A percentile compares a stretch with the other conserved stretches of the same genome.
Conservation (phyloP, 2,888 invertebrate genomes). For the Chrysolina americana region DNA sequence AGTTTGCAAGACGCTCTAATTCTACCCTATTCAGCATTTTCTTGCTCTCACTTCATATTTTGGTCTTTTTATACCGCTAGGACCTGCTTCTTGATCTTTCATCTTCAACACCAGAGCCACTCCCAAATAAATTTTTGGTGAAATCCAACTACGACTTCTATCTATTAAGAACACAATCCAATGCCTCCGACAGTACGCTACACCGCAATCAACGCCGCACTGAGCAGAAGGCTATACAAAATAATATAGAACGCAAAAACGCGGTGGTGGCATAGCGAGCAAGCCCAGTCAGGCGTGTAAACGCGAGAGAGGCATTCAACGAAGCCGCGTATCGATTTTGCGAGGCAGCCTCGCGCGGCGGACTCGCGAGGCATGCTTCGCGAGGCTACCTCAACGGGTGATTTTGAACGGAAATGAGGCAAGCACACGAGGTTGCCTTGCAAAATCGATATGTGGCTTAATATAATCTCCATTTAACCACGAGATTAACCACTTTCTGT, state of each 20-base stretch:
- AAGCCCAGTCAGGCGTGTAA: conserved; percentile 4
- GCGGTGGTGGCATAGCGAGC: background rate
- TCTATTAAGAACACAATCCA: background rate
- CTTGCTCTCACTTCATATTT: background rate
- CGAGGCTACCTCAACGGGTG: too few relatives aligned
- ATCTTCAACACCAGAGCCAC: background rate
- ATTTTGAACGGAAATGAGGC: too few relatives aligned
- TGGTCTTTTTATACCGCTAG: background rate
- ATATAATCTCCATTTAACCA: too few relatives aligned
- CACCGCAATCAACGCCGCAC: conserved; percentile 3
- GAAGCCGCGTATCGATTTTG: too few relatives aligned
- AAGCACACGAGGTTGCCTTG: too few relatives aligned
- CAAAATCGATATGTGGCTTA: too few relatives aligned
- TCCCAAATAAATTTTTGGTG: background rate
- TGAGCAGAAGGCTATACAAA: background rate
- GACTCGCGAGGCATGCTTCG: too few relatives aligned
- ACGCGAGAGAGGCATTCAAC: background rate
- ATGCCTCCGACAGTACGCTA: background rate
- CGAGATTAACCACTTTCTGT: too few relatives aligned
- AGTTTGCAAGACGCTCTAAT: conserved; percentile 9
- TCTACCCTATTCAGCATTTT: background rate
- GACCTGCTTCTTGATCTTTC: background rate
- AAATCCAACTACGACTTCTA: background rate
- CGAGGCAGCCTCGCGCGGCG: too few relatives aligned
- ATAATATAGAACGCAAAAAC: background rate